phyloP scores from a whole-genome alignment of 2,113 vertebrate species.

The Melanostigma gelatinosum region DNA sequence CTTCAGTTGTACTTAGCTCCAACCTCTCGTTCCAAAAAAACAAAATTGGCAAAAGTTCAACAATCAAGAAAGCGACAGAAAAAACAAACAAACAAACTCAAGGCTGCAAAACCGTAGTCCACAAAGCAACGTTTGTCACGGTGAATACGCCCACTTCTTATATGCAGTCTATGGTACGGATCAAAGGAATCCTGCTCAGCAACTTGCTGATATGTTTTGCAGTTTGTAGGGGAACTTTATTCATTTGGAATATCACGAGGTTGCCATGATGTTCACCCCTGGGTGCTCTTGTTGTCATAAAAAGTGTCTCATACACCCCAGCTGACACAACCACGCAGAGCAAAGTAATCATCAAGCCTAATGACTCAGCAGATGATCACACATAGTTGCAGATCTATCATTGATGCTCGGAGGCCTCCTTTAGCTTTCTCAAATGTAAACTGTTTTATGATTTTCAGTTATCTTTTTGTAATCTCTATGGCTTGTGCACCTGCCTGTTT shows the following conservation, averaged over 20 bases:
- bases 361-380: slow-evolving; percentile 7
- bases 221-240: neutral
- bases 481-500: neutral
- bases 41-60: too few relatives aligned
- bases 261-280: neutral
- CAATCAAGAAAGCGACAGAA: too few relatives aligned
- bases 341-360: slow-evolving; percentile 8
- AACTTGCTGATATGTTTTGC: too few relatives aligned
- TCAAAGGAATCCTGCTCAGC: too few relatives aligned
- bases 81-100: too few relatives aligned
- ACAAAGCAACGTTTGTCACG: too few relatives aligned
- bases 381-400: slow-evolving; percentile 7
- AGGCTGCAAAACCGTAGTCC: too few relatives aligned
- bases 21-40: too few relatives aligned
- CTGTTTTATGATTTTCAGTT: neutral
- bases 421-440: neutral
- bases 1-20: too few relatives aligned
- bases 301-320: neutral
- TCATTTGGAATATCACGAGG: neutral
- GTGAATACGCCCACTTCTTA: too few relatives aligned
- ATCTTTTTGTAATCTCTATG: neutral
- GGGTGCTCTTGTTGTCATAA: slow-evolving; percentile 15
- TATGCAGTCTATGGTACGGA: too few relatives aligned
- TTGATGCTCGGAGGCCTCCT: neutral
- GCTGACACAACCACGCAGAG: slow-evolving; percentile 9